A percentile compares a stretch with the other conserved stretches of the same genome.
These are phyloP conservation scores for Melanotaenia maccullochi DNA, from an alignment of 2,797 vertebrate genomes.

Conservation along the genomic window DNA sequence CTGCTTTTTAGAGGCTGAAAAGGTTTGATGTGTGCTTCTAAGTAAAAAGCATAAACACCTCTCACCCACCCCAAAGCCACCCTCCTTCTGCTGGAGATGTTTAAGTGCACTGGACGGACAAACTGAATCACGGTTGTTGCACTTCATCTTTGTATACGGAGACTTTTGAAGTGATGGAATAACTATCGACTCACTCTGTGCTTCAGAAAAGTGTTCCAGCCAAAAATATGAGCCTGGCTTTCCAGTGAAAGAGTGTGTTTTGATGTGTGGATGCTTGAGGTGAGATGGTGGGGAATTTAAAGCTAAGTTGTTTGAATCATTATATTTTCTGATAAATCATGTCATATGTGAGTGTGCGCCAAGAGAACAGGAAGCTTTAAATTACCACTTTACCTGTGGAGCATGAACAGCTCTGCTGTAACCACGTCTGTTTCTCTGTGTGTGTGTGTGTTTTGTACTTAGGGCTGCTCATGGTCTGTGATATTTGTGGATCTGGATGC, in stretches of 20 bases:
- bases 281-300: slow-evolving; percentile 30
- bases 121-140: slow-evolving; percentile 19
- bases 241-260: slow-evolving; percentile 31
- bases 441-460: slow-evolving; percentile 46
- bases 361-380: neutral
- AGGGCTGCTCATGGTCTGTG: slow-evolving; percentile 98
- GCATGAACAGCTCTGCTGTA: slow-evolving; percentile 29
- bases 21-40: slow-evolving; percentile 39
- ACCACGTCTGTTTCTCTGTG: slow-evolving; percentile 11
- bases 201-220: slow-evolving; percentile 55
- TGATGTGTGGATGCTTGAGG: slow-evolving; percentile 51
- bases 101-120: slow-evolving; percentile 45
- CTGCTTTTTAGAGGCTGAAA: slow-evolving; percentile 33
- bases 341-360: slow-evolving; percentile 23
- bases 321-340: slow-evolving; percentile 14
- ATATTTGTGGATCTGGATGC: slow-evolving; percentile 99
- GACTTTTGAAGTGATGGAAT: slow-evolving; percentile 53
- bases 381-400: slow-evolving; percentile 16
- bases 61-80: neutral
- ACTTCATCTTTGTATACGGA: slow-evolving; percentile 32
- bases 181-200: slow-evolving; percentile 51
- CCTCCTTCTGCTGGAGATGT: slow-evolving; percentile 10
- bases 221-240: slow-evolving; percentile 49
- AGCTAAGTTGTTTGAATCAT: slow-evolving; percentile 33
- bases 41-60: slow-evolving; percentile 31